Evolutionary conservation across 2,113 vertebrate genomes (phyloP).

Genomic region (Mormoops blainvillei): DNA sequence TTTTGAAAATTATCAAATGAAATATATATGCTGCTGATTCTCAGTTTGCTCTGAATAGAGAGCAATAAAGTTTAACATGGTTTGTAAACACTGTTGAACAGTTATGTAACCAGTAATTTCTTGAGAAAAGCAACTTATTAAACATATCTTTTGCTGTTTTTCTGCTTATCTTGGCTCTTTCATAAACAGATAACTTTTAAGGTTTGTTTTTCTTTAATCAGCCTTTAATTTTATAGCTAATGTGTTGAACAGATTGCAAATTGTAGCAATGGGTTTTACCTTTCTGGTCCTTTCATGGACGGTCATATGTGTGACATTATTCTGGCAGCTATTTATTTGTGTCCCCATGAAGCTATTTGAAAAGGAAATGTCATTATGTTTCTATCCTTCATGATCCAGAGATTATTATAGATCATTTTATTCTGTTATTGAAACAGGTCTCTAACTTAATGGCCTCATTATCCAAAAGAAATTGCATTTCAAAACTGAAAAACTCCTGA

Average conservation of each 20-base stretch:
- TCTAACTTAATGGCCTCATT: background rate
- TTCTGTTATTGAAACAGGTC: background rate
- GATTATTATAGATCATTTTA: conserved; percentile 7
- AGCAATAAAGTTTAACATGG: background rate
- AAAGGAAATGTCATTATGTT: conserved; percentile 29
- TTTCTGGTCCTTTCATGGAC: background rate
- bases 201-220: background rate
- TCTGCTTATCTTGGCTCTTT: background rate
- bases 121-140: background rate
- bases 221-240: conserved; percentile 33
- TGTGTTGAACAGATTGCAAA: conserved; percentile 34
- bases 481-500: background rate
- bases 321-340: background rate
- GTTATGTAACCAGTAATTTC: background rate
- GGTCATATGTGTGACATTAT: background rate
- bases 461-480: background rate
- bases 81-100: background rate
- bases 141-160: background rate
- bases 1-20: background rate
- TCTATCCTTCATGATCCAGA: background rate
- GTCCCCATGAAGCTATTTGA: background rate
- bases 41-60: background rate
- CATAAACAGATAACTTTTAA: background rate
- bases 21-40: background rate
- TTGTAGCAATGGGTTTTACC: background rate